Evolutionary conservation across 1,140 invertebrate species (phyloP).

Genomic region (Notospermus geniculatus): DNA sequence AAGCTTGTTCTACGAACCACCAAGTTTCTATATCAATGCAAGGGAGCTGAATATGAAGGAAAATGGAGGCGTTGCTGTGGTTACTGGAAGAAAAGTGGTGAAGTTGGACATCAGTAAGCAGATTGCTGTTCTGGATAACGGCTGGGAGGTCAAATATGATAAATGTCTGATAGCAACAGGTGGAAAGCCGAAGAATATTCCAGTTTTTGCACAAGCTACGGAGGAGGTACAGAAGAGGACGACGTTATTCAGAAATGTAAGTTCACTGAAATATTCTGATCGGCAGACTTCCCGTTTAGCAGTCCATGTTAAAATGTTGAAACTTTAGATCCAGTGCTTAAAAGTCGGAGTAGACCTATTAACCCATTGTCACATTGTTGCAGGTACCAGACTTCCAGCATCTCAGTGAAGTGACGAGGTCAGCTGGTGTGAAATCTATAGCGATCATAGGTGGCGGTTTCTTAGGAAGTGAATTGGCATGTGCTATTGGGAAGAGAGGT

Average conservation of each 20-base stretch:
- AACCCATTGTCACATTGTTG: no score
- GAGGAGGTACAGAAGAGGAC: conserved; percentile 67
- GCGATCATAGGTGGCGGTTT: conserved; percentile 87
- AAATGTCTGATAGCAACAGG: conserved; percentile 89
- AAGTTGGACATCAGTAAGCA: conserved; percentile 72
- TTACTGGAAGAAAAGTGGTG: conserved; percentile 57
- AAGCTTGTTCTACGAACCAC: conserved; percentile 76
- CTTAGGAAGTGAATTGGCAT: conserved; percentile 87
- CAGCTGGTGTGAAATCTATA: conserved; percentile 63
- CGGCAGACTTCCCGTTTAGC: no score
- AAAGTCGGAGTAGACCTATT: no score
- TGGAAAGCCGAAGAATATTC: conserved; percentile 68
- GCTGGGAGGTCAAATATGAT: conserved; percentile 74
- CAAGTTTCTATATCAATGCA: conserved; percentile 70
- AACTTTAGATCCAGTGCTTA: neutral
- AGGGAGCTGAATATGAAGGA: conserved; percentile 58
- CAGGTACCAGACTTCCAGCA: conserved; percentile 58
- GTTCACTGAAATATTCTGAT: conserved; percentile 18
- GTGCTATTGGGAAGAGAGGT: conserved; percentile 66
- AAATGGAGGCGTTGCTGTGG: conserved; percentile 72
- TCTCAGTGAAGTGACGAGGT: conserved; percentile 51
- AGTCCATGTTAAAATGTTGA: conserved; percentile 1
- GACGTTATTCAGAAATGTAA: conserved; percentile 62
- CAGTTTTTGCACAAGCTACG: conserved; percentile 66
- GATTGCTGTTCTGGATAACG: conserved; percentile 71